Conservation (phyloP, 2,797 vertebrate genomes). For the Liasis olivaceus region DNA sequence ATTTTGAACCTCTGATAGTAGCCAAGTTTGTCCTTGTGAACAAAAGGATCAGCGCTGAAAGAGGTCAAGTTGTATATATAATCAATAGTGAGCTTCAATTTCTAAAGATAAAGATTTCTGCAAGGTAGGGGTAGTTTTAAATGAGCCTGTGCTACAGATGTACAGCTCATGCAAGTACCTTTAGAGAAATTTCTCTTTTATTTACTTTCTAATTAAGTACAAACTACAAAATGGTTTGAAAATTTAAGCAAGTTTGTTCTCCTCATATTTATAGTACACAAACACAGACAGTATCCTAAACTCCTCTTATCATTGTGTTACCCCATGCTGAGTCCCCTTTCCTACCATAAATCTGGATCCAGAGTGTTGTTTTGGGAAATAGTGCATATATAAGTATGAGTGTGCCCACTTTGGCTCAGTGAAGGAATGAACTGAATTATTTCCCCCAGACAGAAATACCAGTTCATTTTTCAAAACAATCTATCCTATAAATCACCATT, state of each 20-base stretch:
- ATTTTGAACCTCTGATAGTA: conserved; percentile 36
- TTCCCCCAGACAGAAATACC: not conserved
- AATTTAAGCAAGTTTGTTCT: accelerated
- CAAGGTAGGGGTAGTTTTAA: conserved; percentile 80
- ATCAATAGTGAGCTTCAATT: conserved; percentile 64
- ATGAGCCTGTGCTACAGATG: conserved; percentile 74
- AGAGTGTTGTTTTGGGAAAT: not conserved
- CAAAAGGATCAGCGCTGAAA: conserved; percentile 62
- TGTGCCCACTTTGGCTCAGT: not conserved
- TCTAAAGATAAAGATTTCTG: conserved; percentile 61
- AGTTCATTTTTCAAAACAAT: not conserved
- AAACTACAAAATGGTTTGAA: not conserved
- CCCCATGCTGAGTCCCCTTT: not conserved
- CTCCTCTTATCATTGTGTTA: too few relatives aligned
- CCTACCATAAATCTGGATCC: not conserved
- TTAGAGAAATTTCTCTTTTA: not conserved
- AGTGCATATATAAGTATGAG: not conserved
- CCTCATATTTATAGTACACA: not conserved
- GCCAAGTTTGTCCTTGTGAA: conserved; percentile 69
- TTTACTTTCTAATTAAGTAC: not conserved
- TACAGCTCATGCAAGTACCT: conserved; percentile 75
- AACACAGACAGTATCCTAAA: not conserved
- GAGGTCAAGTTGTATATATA: conserved; percentile 72
- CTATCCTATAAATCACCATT: not conserved
- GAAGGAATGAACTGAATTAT: not conserved